Evolutionary conservation across 2,888 invertebrate species (phyloP).

Genomic region (Phorcus lineatus): DNA sequence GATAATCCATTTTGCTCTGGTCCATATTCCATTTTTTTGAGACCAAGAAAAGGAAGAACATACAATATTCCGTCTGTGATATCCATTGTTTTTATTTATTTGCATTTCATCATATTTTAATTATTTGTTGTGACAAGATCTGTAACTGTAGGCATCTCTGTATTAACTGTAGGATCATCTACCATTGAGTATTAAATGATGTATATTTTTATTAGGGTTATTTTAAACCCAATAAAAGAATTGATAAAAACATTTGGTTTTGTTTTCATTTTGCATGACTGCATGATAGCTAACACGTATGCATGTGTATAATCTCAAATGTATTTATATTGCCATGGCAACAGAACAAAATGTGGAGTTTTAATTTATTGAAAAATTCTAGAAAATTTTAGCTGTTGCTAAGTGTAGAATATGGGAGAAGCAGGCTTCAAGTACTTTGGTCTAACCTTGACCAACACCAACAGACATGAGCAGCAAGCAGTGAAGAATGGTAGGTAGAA

Average conservation of each 20-base stretch:
- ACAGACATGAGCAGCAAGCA: too few species aligned
- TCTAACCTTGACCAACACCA: too few species aligned
- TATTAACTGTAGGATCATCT: neutral
- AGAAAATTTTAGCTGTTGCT: too few species aligned
- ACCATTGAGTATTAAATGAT: neutral
- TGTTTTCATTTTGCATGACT: neutral
- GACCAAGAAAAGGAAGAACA: too few species aligned
- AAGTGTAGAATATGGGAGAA: too few species aligned
- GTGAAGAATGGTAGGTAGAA: too few species aligned
- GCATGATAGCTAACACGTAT: neutral
- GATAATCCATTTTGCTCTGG: too few species aligned
- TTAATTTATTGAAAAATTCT: too few species aligned
- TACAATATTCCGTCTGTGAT: too few species aligned
- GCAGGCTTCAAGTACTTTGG: too few species aligned
- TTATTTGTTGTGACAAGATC: neutral
- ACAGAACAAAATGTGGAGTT: constrained; percentile 3
- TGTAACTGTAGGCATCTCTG: neutral
- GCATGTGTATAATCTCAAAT: neutral
- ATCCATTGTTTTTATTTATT: neutral
- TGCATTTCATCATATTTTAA: neutral
- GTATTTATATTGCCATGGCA: neutral
- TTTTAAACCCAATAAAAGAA: neutral
- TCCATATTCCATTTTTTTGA: too few species aligned
- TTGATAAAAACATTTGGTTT: neutral
- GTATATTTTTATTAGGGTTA: neutral